phyloP scores from a whole-genome alignment of 2,113 vertebrate species.

The Cyprinodon brontotheroides region DNA sequence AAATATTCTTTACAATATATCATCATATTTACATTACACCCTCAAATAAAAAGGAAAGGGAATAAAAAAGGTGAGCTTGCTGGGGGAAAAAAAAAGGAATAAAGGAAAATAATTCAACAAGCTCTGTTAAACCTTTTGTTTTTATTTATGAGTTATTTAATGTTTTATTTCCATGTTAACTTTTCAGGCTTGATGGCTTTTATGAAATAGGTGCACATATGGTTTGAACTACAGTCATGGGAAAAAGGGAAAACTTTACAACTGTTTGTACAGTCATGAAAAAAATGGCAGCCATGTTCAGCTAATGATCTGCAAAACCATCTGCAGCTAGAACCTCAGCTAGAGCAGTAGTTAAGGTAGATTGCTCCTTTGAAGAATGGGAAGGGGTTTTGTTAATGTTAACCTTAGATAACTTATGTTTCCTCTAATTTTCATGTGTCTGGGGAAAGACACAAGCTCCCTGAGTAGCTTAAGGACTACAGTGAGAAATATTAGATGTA shows the following conservation, averaged over 20 bases:
- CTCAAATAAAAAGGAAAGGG: neutral
- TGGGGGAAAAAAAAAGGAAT: neutral
- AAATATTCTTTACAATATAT: neutral
- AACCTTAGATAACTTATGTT: neutral
- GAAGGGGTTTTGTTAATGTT: neutral
- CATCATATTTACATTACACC: neutral
- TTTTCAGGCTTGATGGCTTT: neutral
- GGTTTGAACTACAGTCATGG: neutral
- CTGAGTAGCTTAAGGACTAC: no score
- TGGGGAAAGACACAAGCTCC: no score
- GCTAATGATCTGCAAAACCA: neutral
- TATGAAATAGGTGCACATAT: neutral
- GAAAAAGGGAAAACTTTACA: neutral
- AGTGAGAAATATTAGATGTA: no score
- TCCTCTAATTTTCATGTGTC: no score
- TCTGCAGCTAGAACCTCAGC: neutral
- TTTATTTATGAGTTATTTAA: neutral
- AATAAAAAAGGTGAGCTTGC: no score
- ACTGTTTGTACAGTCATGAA: neutral
- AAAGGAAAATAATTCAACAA: neutral
- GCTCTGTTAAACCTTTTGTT: neutral
- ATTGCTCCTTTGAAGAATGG: neutral
- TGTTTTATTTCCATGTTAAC: neutral
- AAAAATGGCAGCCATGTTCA: neutral
- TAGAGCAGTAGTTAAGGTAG: neutral